A percentile compares a stretch with the other conserved stretches of the same genome.
These are phyloP conservation scores for Oncorhynchus keta DNA, from an alignment of 2,113 vertebrate species.

Conservation along the genomic window DNA sequence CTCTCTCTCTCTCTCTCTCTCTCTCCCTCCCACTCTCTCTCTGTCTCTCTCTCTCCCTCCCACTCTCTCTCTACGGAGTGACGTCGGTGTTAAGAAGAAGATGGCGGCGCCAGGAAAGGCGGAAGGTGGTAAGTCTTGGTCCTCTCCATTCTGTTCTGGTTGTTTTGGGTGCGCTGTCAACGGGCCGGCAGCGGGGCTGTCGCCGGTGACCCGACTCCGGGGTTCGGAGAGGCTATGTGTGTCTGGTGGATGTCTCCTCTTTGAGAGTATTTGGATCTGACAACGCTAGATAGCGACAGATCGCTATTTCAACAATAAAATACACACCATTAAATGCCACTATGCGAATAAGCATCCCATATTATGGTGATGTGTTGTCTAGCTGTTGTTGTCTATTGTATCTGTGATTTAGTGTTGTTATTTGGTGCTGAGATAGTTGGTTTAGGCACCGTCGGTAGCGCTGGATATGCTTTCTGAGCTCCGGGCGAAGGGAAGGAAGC, in stretches of 20 bases:
- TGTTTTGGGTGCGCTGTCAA: not conserved
- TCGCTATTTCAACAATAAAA: not conserved
- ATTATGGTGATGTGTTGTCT: not conserved
- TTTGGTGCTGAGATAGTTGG: too few relatives aligned
- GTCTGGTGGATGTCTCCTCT: not conserved
- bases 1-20: conserved; percentile 10
- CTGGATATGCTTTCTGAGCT: too few relatives aligned
- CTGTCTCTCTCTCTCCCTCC: not conserved
- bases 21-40: not conserved
- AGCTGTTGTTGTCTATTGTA: not conserved
- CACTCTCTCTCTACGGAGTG: conserved; percentile 10
- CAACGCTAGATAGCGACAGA: not conserved
- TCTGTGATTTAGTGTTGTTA: too few relatives aligned
- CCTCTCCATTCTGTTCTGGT: not conserved
- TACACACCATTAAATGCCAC: not conserved
- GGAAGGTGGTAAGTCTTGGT: conserved; percentile 45
- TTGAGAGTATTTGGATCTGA: not conserved
- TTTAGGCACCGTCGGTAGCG: too few relatives aligned
- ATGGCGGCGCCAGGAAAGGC: conserved; percentile 47
- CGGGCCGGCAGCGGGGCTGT: not conserved
- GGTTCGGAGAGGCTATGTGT: not conserved
- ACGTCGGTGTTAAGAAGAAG: conserved; percentile 42
- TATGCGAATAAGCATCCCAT: not conserved
- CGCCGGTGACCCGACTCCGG: not conserved
- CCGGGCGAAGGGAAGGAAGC: too few relatives aligned